Conservation (phyloP, 2,113 vertebrate species). For the Acrocephalus kingi region DNA sequence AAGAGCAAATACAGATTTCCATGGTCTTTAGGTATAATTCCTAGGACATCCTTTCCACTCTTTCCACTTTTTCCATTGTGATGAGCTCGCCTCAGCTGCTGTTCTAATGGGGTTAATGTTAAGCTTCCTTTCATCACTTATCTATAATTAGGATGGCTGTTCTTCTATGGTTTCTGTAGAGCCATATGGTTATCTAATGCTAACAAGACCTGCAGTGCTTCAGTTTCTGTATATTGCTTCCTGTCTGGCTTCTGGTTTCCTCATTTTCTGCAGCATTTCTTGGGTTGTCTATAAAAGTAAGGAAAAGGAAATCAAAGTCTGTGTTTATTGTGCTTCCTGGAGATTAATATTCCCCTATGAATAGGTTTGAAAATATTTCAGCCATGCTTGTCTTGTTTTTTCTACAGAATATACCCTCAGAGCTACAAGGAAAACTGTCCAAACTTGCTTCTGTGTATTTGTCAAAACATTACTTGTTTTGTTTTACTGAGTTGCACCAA, state of each 20-base stretch:
- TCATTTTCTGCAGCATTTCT: constrained; percentile 52
- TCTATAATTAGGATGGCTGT: constrained; percentile 44
- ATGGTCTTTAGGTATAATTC: background rate
- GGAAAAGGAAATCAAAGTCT: constrained; percentile 56
- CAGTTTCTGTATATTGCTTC: constrained; percentile 48
- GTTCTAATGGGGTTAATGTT: constrained; percentile 39
- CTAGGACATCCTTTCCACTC: background rate
- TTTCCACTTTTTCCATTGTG: background rate
- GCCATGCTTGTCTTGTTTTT: constrained; percentile 20
- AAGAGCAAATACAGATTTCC: background rate
- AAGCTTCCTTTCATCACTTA: constrained; percentile 45
- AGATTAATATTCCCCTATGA: constrained; percentile 47
- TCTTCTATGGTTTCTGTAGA: constrained; percentile 35
- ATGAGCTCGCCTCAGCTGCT: background rate
- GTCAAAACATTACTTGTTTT: constrained; percentile 21
- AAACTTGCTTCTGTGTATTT: constrained; percentile 32
- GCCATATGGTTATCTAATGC: constrained; percentile 49
- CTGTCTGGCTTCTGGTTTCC: constrained; percentile 55
- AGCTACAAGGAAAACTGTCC: constrained; percentile 3
- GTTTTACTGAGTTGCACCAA: background rate
- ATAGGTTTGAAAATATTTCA: constrained; percentile 41
- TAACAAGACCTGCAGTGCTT: constrained; percentile 49
- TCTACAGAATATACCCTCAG: constrained; percentile 13
- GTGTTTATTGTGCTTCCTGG: constrained; percentile 59
- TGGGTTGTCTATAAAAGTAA: constrained; percentile 23